phyloP scores from a whole-genome alignment of 1,140 invertebrate species.

The Eupeodes corollae region DNA sequence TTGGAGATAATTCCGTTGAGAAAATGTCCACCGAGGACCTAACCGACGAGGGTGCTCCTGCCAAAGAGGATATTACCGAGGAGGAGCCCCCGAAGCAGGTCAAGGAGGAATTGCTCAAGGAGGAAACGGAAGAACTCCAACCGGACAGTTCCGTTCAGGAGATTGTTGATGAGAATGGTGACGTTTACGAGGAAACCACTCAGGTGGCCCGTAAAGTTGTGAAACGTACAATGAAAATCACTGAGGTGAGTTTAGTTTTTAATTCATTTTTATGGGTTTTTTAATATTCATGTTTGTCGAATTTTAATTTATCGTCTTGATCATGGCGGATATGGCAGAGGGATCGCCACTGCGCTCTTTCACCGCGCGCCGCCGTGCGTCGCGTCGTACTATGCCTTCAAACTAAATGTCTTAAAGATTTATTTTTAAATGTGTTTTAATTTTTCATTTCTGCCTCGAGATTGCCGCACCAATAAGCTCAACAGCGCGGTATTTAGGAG shows the following conservation, averaged over 20 bases:
- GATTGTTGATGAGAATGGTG: slow-evolving; percentile 31
- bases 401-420: no score
- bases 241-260: slow-evolving; percentile 34
- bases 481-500: no score
- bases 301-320: no score
- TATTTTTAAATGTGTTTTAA: no score
- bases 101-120: slow-evolving; percentile 19
- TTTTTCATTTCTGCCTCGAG: no score
- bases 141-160: slow-evolving; percentile 31
- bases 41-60: background rate
- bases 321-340: no score
- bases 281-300: no score
- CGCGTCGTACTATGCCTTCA: no score
- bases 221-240: slow-evolving; percentile 36
- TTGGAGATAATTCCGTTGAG: slow-evolving; percentile 20
- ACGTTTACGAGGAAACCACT: slow-evolving; percentile 32
- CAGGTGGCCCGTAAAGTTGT: slow-evolving; percentile 31
- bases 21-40: slow-evolving; percentile 4
- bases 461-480: no score
- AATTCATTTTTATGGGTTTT: no score
- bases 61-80: slow-evolving; percentile 1
- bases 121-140: slow-evolving; percentile 26
- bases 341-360: no score
- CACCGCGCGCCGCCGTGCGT: no score
- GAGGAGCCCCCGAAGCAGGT: slow-evolving; percentile 15